A percentile compares a stretch with the other conserved stretches of the same genome.
phyloP scores from a whole-genome alignment of 2,113 vertebrate genomes.

The Spilogale gracilis region DNA sequence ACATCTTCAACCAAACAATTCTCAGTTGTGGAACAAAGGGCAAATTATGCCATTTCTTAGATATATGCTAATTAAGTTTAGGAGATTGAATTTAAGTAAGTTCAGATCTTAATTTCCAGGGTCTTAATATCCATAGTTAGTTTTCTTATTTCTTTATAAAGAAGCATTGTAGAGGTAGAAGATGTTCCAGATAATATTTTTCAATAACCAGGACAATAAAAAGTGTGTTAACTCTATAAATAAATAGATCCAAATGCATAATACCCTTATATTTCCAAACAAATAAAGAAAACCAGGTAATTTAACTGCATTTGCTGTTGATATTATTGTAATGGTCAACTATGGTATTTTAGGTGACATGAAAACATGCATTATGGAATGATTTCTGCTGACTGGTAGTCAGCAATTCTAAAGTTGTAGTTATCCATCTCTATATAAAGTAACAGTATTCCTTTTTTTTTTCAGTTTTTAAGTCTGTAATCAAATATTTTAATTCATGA shows the following conservation, averaged over 20 bases:
- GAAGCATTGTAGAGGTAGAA: background rate
- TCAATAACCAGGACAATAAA: background rate
- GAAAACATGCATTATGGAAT: background rate
- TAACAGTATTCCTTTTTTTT: background rate
- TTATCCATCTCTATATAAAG: background rate
- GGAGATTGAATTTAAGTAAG: background rate
- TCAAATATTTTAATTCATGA: background rate
- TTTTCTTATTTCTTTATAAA: background rate
- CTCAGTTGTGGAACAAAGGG: background rate
- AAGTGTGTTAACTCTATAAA: background rate
- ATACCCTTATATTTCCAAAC: background rate
- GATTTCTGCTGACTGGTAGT: background rate
- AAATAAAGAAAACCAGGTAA: background rate
- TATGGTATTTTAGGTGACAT: background rate
- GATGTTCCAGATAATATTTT: background rate
- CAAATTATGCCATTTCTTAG: background rate
- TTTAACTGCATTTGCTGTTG: background rate
- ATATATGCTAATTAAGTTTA: background rate
- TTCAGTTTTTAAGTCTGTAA: background rate
- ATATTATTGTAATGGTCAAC: background rate
- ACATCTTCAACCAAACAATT: background rate
- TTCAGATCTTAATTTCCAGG: background rate
- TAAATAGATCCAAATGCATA: background rate
- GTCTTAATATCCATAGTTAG: background rate
- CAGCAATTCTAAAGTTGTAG: background rate